These are phyloP conservation scores for Atrichornis clamosus DNA, from an alignment of 2,113 vertebrate genomes.

Conservation along the genomic window DNA sequence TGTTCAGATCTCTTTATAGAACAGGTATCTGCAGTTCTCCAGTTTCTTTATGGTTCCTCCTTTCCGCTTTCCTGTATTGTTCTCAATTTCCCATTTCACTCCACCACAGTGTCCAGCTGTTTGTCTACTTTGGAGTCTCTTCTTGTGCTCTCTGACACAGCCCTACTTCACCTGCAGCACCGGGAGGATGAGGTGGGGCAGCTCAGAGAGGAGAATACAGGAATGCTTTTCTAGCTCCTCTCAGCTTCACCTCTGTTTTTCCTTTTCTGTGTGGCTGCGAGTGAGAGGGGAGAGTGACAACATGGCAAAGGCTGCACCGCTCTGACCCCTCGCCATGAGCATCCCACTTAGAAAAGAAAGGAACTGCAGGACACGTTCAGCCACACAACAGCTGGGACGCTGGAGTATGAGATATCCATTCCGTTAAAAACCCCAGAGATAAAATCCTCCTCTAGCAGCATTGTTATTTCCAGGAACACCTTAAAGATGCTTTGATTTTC, in stretches of 20 bases:
- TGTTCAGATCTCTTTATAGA: neutral
- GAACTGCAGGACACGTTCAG: neutral
- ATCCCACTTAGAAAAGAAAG: neutral
- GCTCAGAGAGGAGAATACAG: neutral
- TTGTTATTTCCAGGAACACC: conserved; percentile 24
- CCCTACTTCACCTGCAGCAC: neutral
- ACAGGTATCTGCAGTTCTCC: neutral
- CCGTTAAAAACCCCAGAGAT: neutral
- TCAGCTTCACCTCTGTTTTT: neutral
- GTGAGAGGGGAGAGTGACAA: neutral
- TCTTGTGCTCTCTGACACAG: neutral
- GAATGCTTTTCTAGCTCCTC: neutral
- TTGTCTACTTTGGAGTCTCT: neutral
- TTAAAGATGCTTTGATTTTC: conserved; percentile 23
- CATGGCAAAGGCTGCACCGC: neutral
- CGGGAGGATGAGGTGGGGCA: rapidly evolving
- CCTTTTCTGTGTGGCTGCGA: neutral
- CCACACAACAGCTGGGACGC: neutral
- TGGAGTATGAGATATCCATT: neutral
- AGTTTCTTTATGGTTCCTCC: neutral
- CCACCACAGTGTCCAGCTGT: neutral
- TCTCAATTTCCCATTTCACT: neutral
- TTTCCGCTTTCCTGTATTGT: neutral
- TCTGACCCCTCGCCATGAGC: neutral
- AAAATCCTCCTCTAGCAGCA: neutral